Evolutionary conservation across 1,140 invertebrate species (phyloP).

Genomic region (Cheumatopsyche charites): DNA sequence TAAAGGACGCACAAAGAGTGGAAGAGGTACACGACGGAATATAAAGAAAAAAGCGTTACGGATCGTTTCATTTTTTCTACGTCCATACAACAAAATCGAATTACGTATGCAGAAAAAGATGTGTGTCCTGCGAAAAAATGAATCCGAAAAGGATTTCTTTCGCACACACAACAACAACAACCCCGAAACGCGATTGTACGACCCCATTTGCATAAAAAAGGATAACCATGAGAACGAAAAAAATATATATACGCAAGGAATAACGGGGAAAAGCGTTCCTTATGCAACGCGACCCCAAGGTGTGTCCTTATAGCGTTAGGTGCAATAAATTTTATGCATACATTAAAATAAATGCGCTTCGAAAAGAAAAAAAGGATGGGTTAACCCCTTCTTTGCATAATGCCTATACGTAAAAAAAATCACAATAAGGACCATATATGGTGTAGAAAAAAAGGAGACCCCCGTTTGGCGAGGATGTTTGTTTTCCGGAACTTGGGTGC

Average conservation of each 20-base stretch:
- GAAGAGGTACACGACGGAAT: not conserved
- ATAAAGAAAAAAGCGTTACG: slow-evolving; percentile 45
- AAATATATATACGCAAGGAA: not conserved
- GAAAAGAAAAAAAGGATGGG: slow-evolving; percentile 64
- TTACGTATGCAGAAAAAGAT: slow-evolving; percentile 46
- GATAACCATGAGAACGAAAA: slow-evolving; percentile 48
- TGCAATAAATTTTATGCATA: slow-evolving; percentile 61
- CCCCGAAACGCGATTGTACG: slow-evolving; percentile 43
- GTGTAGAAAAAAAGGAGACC: slow-evolving; percentile 40
- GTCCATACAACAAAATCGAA: slow-evolving; percentile 34
- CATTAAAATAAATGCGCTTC: slow-evolving; percentile 64
- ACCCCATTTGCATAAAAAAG: slow-evolving; percentile 48
- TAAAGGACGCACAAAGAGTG: not conserved
- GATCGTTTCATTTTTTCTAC: slow-evolving; percentile 44
- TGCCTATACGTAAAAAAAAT: slow-evolving; percentile 40
- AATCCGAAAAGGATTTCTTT: slow-evolving; percentile 44
- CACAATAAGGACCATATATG: slow-evolving; percentile 38
- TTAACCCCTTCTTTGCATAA: slow-evolving; percentile 64
- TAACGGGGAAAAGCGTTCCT: not conserved
- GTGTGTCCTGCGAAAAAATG: slow-evolving; percentile 42
- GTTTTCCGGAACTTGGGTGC: slow-evolving; percentile 30
- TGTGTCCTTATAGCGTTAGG: not conserved
- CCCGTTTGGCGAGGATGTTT: slow-evolving; percentile 50
- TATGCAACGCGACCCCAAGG: slow-evolving; percentile 8
- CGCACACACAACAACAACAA: not conserved